Base-by-base conservation (phyloP, 2,113 vertebrate genomes). In the Zonotrichia leucophrys region DNA sequence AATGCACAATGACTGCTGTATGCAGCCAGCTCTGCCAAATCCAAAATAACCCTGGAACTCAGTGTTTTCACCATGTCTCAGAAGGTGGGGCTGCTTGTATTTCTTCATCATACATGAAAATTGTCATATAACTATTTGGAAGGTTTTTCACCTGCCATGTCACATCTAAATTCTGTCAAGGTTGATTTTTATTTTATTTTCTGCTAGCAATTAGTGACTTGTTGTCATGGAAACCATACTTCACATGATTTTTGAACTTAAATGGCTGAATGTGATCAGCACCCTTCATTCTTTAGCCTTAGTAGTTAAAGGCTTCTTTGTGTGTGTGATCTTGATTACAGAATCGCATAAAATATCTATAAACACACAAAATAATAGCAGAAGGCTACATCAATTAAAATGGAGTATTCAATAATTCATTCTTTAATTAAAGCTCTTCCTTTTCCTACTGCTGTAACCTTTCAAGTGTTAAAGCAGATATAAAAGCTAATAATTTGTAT, bases 161-260 rank as follows among this genome's bases (percentile, higher is more conserved):
- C 92, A 93, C 92, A 94, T 95, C 92, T 95, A 97, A 92, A 97
- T 97, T 94, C 90, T 5, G 20, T 92, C 93, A 98, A 93, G 95
- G 95, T 95, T 98, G 96, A 97, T 97, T 98, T 98, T 98, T 96
- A 92, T 90, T 97, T 97, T 97, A 96, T 96, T 98, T 98, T 97
- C 95, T 97, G 93, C 95, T 97, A 30, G 89, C 97, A 98, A 98
- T 98, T 98, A 98, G 96, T 96, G 95, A 93, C 92, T 98, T 96
- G 98, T 98, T 98, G 98, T 94, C 97, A 97, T 98, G 97, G 98
- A 96, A 98, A 98, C 98, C 93, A 97, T 67, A 89, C 94, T 98
- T 98, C 96, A 96, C 92, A 96, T 95, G 90, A 96, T 98, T 98
- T 96, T 97, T 97, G 97, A 98, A 97, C 97, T 98, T 98, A 96